Conservation (phyloP, 2,888 invertebrate genomes). For the Anorthoa munda region DNA sequence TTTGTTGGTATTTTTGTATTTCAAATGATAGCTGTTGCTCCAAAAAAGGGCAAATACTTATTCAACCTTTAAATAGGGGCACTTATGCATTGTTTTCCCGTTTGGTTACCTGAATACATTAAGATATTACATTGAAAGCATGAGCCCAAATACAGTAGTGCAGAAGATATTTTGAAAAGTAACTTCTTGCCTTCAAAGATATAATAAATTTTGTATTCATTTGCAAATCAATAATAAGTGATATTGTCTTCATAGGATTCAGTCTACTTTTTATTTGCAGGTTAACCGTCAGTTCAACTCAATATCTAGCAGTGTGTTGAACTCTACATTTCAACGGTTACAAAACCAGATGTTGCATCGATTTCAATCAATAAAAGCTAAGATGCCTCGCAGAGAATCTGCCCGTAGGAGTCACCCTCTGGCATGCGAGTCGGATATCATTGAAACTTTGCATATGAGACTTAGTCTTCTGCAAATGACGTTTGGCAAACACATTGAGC, state of each 20-base stretch:
- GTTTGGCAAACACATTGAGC: slow-evolving; percentile 98
- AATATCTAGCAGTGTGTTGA: slow-evolving; percentile 94
- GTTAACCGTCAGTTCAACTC: slow-evolving; percentile 95
- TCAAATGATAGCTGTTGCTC: background rate
- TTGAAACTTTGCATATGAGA: slow-evolving; percentile 98
- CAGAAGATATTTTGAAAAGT: background rate
- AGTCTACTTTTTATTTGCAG: slow-evolving; percentile 84
- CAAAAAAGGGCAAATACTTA: background rate
- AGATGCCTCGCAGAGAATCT: slow-evolving; percentile 97
- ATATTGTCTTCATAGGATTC: slow-evolving; percentile 1
- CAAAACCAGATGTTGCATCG: slow-evolving; percentile 96
- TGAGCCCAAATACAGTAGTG: background rate
- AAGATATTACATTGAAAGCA: background rate
- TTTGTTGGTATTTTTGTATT: slow-evolving; percentile 25
- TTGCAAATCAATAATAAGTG: background rate
- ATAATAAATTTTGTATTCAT: background rate
- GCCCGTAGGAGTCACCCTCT: slow-evolving; percentile 97
- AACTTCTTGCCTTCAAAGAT: background rate
- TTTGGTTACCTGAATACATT: slow-evolving; percentile 4
- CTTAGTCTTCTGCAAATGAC: slow-evolving; percentile 98
- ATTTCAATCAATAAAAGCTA: slow-evolving; percentile 96
- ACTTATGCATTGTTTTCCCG: slow-evolving; percentile 48
- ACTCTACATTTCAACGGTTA: slow-evolving; percentile 96
- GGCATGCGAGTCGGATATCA: slow-evolving; percentile 97
- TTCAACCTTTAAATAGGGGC: background rate